phyloP scores from a whole-genome alignment of 2,888 invertebrate species.

The Agrochola litura region DNA sequence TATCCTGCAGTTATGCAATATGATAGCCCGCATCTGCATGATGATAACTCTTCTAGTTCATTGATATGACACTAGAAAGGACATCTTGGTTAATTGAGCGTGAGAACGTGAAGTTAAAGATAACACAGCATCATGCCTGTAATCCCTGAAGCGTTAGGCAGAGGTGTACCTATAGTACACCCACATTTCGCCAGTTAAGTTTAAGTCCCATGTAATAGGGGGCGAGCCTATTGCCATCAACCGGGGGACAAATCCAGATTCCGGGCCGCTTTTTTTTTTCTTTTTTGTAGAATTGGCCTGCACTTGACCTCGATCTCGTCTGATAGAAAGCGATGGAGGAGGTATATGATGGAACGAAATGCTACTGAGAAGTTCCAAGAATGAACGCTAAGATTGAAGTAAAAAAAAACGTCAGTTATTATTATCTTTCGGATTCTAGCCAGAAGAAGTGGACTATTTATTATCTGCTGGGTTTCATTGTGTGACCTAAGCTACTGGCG shows the following conservation, averaged over 20 bases:
- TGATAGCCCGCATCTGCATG: slow-evolving; percentile 71
- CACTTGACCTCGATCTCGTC: too few relatives aligned
- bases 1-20: slow-evolving; percentile 83
- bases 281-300: too few relatives aligned
- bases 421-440: too few relatives aligned
- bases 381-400: neutral
- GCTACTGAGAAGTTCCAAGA: neutral
- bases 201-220: neutral
- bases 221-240: neutral
- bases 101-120: slow-evolving; percentile 1
- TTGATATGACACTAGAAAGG: slow-evolving; percentile 45
- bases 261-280: too few relatives aligned
- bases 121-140: neutral
- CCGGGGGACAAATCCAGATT: neutral
- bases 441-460: too few relatives aligned
- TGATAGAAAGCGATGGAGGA: too few relatives aligned
- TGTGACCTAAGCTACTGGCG: neutral
- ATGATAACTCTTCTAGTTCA: slow-evolving; percentile 34
- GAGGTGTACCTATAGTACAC: neutral
- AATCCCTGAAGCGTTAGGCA: neutral
- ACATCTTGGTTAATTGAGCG: slow-evolving; percentile 1
- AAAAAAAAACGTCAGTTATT: too few relatives aligned
- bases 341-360: too few relatives aligned
- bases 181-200: neutral
- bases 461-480: neutral